A percentile compares a stretch with the other conserved stretches of the same genome.
Evolutionary conservation across 2,888 invertebrate species (phyloP).

Genomic region (Eurytoma adleriae): DNA sequence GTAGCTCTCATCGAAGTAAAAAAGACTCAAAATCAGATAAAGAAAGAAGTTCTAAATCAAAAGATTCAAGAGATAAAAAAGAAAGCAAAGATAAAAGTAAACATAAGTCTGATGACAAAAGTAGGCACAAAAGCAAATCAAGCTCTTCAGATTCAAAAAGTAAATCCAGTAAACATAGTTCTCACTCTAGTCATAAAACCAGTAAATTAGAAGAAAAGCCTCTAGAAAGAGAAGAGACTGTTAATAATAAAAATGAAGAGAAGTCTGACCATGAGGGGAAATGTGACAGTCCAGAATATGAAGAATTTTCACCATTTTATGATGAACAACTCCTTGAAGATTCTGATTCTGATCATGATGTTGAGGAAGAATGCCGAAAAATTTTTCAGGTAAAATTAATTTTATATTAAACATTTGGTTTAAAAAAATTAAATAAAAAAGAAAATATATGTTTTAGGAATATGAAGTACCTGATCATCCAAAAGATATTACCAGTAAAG

Average conservation of each 20-base stretch:
- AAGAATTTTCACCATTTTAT: slow-evolving; percentile 58
- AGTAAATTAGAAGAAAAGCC: slow-evolving; percentile 60
- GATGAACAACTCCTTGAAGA: slow-evolving; percentile 73
- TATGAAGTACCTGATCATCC: slow-evolving; percentile 71
- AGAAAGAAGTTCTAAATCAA: slow-evolving; percentile 61
- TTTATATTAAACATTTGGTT: background rate
- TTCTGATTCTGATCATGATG: slow-evolving; percentile 82
- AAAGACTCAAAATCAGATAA: slow-evolving; percentile 59
- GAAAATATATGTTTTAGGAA: slow-evolving; percentile 63
- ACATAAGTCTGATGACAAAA: slow-evolving; percentile 60
- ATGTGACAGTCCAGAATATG: slow-evolving; percentile 61
- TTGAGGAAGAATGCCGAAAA: slow-evolving; percentile 89
- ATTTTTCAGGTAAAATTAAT: slow-evolving; percentile 85
- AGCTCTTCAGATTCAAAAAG: slow-evolving; percentile 65
- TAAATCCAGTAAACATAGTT: slow-evolving; percentile 60
- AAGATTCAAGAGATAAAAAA: slow-evolving; percentile 58
- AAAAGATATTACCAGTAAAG: slow-evolving; percentile 63
- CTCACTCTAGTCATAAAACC: slow-evolving; percentile 66
- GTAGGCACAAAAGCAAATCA: slow-evolving; percentile 66
- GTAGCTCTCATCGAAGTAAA: slow-evolving; percentile 55
- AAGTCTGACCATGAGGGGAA: slow-evolving; percentile 63
- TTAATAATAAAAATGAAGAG: slow-evolving; percentile 55
- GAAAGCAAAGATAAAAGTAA: slow-evolving; percentile 62
- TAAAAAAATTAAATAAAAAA: background rate
- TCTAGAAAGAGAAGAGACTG: slow-evolving; percentile 48